Evolutionary conservation across 2,797 vertebrate genomes (phyloP), one percentile per base, ranked within the genome.

Genomic region (Phalloptychus januarius): DNA sequence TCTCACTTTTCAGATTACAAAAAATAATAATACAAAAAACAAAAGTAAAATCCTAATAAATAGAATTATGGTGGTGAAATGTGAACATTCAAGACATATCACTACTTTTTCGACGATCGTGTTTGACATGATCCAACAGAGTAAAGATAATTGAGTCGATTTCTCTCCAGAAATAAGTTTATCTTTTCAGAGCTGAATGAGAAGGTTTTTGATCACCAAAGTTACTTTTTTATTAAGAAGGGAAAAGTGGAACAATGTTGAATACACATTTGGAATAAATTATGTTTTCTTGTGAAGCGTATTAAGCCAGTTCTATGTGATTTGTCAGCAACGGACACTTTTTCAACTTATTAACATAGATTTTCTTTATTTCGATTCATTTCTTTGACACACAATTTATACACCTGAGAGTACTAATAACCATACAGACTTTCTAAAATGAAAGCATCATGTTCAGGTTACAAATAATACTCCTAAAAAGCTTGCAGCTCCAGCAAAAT

Each of bases 351-450:
- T 36, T 70, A 71, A 74, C 54, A 72, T 2, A 70, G 4, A 16
- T 31, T n/a, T 50, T 11, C 46, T 90, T 88, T 88, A 87, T 89
- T 90, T 0, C 10, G 54, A 1, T 71, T 25, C 18, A 74, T 79
- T 79, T 75, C 45, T 67, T n/a, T n/a, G 48, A 84, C 54, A 89
- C 61, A 42, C 15, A 67, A 75, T 61, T 69, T 28, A n/a, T 72
- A 78, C 65, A 2, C 52, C 28, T 0, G 12, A 46, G 4, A 72
- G 75, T 75, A n/a, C 72, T 74, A 79, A 87, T 74, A 79, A 87
- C 31, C 71, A 61, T 7, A 1, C 71, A 67, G 50, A 87, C 90
- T 90, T 93, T 89, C 84, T 77, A 87, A 89, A 91, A 91, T 92
- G 80, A 91, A 91, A 91, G 84, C 72, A 80, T 54, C 31, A 33